phyloP scores from a whole-genome alignment of 2,797 vertebrate genomes.

The Dallia pectoralis region DNA sequence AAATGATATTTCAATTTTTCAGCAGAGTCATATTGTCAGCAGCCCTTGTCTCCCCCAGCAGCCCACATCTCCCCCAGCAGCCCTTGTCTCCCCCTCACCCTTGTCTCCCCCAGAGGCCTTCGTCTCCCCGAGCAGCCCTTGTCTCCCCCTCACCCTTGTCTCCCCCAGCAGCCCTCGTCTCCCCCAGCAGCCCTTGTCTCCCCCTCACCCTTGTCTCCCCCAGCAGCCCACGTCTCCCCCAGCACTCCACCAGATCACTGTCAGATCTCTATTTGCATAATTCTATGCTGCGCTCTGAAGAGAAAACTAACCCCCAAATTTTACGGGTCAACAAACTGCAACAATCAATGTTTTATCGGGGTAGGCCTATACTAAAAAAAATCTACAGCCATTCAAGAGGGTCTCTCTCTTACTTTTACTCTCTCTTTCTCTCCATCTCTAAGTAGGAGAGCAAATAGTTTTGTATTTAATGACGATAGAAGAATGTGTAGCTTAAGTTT shows the following conservation, averaged over 20 bases:
- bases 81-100: conserved; percentile 69
- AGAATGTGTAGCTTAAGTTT: conserved; percentile 56
- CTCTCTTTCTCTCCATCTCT: conserved; percentile 31
- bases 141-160: too few species aligned
- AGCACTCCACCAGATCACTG: conserved; percentile 94
- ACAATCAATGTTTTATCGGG: conserved; percentile 99
- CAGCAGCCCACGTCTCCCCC: conserved; percentile 65
- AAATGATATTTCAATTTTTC: conserved; percentile 42
- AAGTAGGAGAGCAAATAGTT: conserved; percentile 62
- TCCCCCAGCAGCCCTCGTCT: conserved; percentile 60
- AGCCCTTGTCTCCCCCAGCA: conserved; percentile 71
- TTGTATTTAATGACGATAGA: conserved; percentile 58
- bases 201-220: conserved; percentile 73
- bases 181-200: conserved; percentile 84
- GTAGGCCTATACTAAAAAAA: conserved; percentile 82
- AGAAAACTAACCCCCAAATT: conserved; percentile 98
- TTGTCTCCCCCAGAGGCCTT: conserved; percentile 13
- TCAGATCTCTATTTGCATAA: conserved; percentile 99
- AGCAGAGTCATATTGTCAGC: conserved; percentile 11
- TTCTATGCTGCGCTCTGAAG: conserved; percentile 99
- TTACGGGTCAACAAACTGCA: conserved; percentile 98
- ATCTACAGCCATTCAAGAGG: conserved; percentile 83
- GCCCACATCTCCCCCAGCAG: conserved; percentile 73
- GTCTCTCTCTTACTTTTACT: conserved; percentile 65
- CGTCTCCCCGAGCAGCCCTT: conserved; percentile 81